phyloP scores from a whole-genome alignment of 2,888 invertebrate genomes.

The Oasisia sp. region DNA sequence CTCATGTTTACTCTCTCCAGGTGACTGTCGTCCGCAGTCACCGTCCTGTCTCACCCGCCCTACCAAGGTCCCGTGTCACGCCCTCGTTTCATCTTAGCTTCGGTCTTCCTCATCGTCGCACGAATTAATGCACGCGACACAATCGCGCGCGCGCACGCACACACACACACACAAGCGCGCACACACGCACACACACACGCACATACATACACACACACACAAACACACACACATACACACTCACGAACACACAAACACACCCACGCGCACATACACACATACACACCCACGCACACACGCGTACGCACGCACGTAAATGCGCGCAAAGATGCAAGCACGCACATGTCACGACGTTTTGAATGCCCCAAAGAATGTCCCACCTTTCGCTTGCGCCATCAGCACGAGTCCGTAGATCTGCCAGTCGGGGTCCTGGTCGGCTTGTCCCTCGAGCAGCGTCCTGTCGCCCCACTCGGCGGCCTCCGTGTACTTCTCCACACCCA shows the following conservation, averaged over 20 bases:
- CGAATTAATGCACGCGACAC: too few species aligned
- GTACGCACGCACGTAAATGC: neutral
- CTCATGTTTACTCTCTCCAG: too few species aligned
- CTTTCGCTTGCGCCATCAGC: conserved; percentile 60
- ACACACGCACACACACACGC: neutral
- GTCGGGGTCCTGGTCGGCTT: conserved; percentile 55
- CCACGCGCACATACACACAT: neutral
- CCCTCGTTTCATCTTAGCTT: too few species aligned
- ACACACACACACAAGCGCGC: neutral
- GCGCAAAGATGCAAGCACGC: neutral
- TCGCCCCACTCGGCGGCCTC: conserved; percentile 59
- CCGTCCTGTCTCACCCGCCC: too few species aligned
- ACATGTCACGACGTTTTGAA: too few species aligned
- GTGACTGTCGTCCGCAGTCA: too few species aligned
- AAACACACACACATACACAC: neutral
- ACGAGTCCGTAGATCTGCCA: conserved; percentile 63
- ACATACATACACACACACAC: neutral
- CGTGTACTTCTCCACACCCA: conserved; percentile 56
- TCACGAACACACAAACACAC: neutral
- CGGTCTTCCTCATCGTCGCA: too few species aligned
- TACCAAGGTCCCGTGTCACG: too few species aligned
- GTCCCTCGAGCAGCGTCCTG: conserved; percentile 56
- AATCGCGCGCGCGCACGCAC: neutral
- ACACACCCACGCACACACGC: neutral
- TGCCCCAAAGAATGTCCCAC: conserved; percentile 37